A percentile compares a stretch with the other conserved stretches of the same genome.
Conservation (phyloP, 2,797 vertebrate species). For the Ambastaia sidthimunki region DNA sequence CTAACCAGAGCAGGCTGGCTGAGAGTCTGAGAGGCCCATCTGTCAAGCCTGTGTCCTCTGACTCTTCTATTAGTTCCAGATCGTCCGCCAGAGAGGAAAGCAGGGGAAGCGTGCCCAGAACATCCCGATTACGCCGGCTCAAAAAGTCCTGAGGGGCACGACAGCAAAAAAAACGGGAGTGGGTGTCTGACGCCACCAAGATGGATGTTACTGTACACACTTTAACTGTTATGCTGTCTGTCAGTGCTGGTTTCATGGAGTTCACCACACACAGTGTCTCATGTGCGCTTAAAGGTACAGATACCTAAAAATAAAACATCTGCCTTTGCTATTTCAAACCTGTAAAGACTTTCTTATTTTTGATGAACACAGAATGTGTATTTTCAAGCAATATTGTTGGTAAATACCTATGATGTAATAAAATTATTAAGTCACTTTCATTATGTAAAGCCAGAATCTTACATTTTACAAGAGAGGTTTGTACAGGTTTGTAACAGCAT, state of each 20-base stretch:
- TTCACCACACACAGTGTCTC: conserved; percentile 18
- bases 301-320: neutral
- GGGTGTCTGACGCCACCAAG: no score
- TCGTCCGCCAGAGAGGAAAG: no score
- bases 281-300: conserved; percentile 3
- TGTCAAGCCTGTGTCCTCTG: conserved; percentile 71
- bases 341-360: neutral
- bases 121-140: conserved; percentile 79
- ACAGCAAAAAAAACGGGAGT: no score
- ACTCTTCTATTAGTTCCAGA: conserved; percentile 74
- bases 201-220: conserved; percentile 69
- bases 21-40: conserved; percentile 77
- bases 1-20: conserved; percentile 76
- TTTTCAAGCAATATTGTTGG: no score
- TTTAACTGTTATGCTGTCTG: conserved; percentile 61
- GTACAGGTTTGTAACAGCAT: no score
- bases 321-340: neutral
- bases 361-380: no score
- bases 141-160: conserved; percentile 73
- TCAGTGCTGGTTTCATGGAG: conserved; percentile 37
- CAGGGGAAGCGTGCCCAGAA: conserved; percentile 74
- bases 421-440: no score
- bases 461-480: no score
- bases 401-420: no score
- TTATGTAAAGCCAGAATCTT: no score